Percentiles rank a stretch among this genome's conserved stretches.
These are phyloP conservation scores for Gasterosteus aculeatus DNA, from an alignment of 2,113 vertebrate species.

Conservation along the genomic window DNA sequence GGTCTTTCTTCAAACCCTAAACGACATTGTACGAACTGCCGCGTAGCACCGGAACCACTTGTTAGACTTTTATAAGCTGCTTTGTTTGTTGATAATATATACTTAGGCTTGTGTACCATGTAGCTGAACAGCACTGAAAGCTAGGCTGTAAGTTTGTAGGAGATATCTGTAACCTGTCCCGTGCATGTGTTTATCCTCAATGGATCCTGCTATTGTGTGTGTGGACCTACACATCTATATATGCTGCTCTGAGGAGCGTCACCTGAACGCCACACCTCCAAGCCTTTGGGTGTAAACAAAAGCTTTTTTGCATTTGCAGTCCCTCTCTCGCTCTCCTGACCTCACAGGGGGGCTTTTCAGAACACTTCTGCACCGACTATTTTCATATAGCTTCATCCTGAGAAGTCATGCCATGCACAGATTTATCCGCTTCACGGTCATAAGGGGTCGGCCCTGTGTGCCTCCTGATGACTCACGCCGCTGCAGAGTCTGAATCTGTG, in stretches of 20 bases:
- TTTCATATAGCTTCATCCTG: conserved; percentile 30
- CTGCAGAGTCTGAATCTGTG: conserved; percentile 68
- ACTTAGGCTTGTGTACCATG: conserved; percentile 62
- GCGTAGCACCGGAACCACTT: conserved; percentile 46
- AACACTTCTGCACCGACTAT: conserved; percentile 54
- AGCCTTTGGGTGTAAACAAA: conserved; percentile 46
- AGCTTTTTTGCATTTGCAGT: conserved; percentile 59
- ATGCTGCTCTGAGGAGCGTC: conserved; percentile 69
- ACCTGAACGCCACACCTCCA: conserved; percentile 38
- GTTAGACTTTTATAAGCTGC: conserved; percentile 55
- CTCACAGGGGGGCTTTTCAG: conserved; percentile 10
- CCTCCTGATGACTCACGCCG: conserved; percentile 44
- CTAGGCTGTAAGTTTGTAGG: conserved; percentile 55
- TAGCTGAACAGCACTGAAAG: conserved; percentile 55
- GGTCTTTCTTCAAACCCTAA: conserved; percentile 50
- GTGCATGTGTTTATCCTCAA: conserved; percentile 76
- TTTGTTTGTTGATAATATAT: conserved; percentile 65
- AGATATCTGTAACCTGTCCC: conserved; percentile 57
- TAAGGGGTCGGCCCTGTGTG: conserved; percentile 22
- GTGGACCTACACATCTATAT: conserved; percentile 68
- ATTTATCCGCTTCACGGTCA: conserved; percentile 39
- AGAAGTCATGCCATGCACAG: conserved; percentile 61
- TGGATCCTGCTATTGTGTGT: conserved; percentile 54
- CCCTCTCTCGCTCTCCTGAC: conserved; percentile 3
- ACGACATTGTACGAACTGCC: conserved; percentile 36